Percentiles rank a stretch among this genome's conserved stretches.
Evolutionary conservation across 2,113 vertebrate species (phyloP).

Genomic region (Oreochromis niloticus): DNA sequence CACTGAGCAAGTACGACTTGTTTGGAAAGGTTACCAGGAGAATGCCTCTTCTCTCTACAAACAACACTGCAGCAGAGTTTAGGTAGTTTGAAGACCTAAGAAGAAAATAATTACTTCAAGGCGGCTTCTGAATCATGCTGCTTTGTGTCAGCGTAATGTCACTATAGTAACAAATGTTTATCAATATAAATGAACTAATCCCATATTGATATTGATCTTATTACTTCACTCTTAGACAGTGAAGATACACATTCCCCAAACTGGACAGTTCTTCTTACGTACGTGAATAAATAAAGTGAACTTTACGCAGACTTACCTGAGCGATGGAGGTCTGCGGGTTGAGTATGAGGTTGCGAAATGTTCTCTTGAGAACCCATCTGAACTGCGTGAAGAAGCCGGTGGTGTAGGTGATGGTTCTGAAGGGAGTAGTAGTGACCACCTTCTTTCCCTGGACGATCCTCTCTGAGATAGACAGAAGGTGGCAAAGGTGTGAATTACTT

Average conservation of each 20-base stretch:
- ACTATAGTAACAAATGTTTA: background rate
- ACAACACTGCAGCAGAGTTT: background rate
- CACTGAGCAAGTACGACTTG: background rate
- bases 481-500: background rate
- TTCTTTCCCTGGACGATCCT: constrained; percentile 43
- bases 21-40: background rate
- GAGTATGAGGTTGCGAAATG: constrained; percentile 83
- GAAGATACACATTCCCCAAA: background rate
- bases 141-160: background rate
- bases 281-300: background rate
- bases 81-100: background rate
- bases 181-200: background rate
- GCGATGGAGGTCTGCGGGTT: constrained; percentile 91
- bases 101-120: background rate
- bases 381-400: constrained; percentile 87
- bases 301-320: constrained; percentile 70
- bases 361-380: constrained; percentile 83
- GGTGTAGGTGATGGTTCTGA: constrained; percentile 76
- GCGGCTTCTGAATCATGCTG: background rate
- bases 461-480: constrained; percentile 4
- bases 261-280: background rate
- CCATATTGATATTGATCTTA: background rate
- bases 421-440: background rate
- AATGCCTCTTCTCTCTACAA: background rate
- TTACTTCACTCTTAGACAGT: background rate